Base-by-base conservation (phyloP, 2,797 vertebrate species). In the Pantherophis vulpinus region DNA sequence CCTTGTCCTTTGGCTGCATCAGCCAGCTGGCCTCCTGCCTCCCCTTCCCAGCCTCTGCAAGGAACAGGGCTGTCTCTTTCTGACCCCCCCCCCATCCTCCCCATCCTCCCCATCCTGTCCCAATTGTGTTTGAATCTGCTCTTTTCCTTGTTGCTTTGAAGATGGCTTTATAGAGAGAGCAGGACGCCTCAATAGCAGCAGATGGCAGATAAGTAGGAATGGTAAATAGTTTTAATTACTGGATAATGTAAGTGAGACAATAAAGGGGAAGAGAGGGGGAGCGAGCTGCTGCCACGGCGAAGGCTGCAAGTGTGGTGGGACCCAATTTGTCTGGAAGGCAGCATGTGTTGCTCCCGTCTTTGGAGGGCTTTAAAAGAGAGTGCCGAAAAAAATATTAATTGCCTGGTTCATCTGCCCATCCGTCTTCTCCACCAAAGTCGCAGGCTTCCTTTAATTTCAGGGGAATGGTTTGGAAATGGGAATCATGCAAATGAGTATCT, bases 201-300 rank as follows among this genome's bases (percentile, higher is more conserved):
- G 98, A 98, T 98, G 98, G 98, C 96, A 96, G 97, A 97, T 98
- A 98, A 98, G 98, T 98, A 98, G 98, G 98, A 98, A 98, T 98
- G 98, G 98, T 98, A 98, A 98, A 98, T 98, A 98, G 98, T 98
- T 98, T 98, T 98, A 98, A 98, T 98, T 98, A 98, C 98, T 98
- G 98, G 98, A 98, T 98, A 98, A 98, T 98, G 98, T 98, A 98
- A 98, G 98, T 96, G 97, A 97, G 98, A 98, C 98, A 97, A 98
- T 97, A 98, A 98, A 97, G 97, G 97, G 96, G 97, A 91, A 97
- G 97, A 97, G 97, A 96, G 97, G 92, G 95, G 94, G 96, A 97
- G 96, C 97, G 97, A 97, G 98, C 97, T 98, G 97, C 98, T 96
- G 97, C 97, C 94, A 96, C 97, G 90, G 95, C 51, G 96, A 97